Evolutionary conservation across 1,140 invertebrate genomes (phyloP).

Genomic region (Frieseomelitta varia): DNA sequence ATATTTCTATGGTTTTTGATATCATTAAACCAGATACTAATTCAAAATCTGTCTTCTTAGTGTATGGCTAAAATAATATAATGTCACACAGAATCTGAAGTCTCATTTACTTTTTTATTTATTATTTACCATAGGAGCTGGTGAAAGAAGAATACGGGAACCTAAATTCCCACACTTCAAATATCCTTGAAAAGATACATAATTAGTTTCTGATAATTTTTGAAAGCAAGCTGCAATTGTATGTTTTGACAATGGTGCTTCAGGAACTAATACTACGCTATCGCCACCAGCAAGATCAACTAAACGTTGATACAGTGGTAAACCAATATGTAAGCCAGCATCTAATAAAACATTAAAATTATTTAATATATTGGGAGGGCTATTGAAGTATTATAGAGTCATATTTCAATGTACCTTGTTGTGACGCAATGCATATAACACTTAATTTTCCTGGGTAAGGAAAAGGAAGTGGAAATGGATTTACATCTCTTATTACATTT

Average conservation of each 20-base stretch:
- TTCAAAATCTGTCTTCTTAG: slow-evolving; percentile 87
- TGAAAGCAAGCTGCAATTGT: slow-evolving; percentile 87
- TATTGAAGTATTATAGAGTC: slow-evolving; percentile 21
- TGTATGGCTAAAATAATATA: slow-evolving; percentile 83
- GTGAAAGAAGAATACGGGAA: slow-evolving; percentile 89
- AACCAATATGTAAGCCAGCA: slow-evolving; percentile 64
- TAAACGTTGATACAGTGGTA: slow-evolving; percentile 78
- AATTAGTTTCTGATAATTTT: slow-evolving; percentile 90
- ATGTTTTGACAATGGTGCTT: slow-evolving; percentile 83
- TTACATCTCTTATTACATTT: slow-evolving; percentile 74
- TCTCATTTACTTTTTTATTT: neutral
- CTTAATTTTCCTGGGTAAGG: slow-evolving; percentile 91
- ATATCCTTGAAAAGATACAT: slow-evolving; percentile 88
- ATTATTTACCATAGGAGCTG: slow-evolving; percentile 86
- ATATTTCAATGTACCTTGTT: slow-evolving; percentile 76
- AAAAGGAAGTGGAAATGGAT: slow-evolving; percentile 88
- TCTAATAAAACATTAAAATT: slow-evolving; percentile 65
- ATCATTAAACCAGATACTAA: slow-evolving; percentile 83
- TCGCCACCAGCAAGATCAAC: slow-evolving; percentile 86
- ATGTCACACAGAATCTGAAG: neutral
- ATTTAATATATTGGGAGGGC: slow-evolving; percentile 12
- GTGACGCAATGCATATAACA: slow-evolving; percentile 86
- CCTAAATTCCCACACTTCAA: slow-evolving; percentile 90
- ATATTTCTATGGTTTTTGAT: slow-evolving; percentile 88
- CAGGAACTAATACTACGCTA: slow-evolving; percentile 86